A percentile compares a stretch with the other conserved stretches of the same genome.
Conservation (phyloP, 2,113 vertebrate species). For the Nestor notabilis region DNA sequence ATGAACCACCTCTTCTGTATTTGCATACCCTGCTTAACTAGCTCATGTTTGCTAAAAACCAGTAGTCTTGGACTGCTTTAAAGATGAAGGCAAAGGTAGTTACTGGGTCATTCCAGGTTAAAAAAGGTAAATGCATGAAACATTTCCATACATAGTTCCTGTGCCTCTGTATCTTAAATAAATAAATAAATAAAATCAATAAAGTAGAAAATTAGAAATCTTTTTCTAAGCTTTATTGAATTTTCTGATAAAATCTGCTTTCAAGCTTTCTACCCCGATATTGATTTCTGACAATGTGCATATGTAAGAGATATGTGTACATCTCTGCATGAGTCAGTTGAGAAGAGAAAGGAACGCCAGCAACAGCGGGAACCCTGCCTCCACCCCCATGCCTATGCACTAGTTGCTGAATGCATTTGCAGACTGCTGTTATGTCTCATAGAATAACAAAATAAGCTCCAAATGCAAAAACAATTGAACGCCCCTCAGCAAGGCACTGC, state of each 20-base stretch:
- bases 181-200: background rate
- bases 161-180: background rate
- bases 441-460: background rate
- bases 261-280: background rate
- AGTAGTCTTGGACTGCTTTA: background rate
- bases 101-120: background rate
- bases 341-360: background rate
- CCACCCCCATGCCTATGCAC: background rate
- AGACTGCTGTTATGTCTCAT: background rate
- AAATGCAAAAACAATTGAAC: background rate
- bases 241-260: constrained; percentile 3
- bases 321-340: background rate
- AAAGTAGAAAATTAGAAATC: background rate
- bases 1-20: background rate
- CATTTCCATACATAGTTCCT: background rate
- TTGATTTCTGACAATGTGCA: background rate
- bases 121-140: background rate
- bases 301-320: background rate
- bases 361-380: background rate
- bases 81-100: background rate
- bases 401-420: background rate
- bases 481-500: background rate
- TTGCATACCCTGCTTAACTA: background rate
- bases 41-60: background rate
- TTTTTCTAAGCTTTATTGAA: background rate